Conservation (phyloP, 2,888 invertebrate genomes). For the Blomia tropicalis region DNA sequence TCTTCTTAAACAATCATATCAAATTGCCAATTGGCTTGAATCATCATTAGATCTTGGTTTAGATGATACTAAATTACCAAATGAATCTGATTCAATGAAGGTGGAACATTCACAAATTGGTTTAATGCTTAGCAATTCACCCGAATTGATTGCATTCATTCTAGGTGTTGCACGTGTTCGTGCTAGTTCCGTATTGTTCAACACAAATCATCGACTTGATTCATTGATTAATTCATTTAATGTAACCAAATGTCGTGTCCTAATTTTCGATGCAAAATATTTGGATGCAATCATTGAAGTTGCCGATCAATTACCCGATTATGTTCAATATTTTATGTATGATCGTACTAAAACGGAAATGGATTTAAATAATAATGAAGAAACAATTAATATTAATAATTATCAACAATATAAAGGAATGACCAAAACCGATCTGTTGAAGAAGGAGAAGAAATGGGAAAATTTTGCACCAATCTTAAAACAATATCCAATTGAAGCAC, state of each 20-base stretch:
- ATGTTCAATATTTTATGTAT: neutral
- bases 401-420: constrained; percentile 9
- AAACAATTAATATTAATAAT: neutral
- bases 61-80: neutral
- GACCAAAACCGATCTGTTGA: neutral
- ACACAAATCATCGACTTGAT: constrained; percentile 68
- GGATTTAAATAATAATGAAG: neutral
- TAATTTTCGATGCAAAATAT: constrained; percentile 45
- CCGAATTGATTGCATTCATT: constrained; percentile 81
- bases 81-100: neutral
- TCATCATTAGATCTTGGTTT: neutral
- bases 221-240: constrained; percentile 72
- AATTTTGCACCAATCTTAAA: neutral
- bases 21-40: constrained; percentile 49
- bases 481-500: neutral
- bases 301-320: neutral
- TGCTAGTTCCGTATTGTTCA: constrained; percentile 69
- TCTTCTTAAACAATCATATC: constrained; percentile 65
- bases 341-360: neutral
- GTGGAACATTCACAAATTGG: constrained; percentile 54
- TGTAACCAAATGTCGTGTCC: constrained; percentile 61
- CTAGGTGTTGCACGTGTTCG: constrained; percentile 67
- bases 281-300: neutral
- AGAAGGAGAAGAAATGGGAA: neutral
- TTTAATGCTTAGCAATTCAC: constrained; percentile 73